Base-by-base conservation (phyloP, 2,888 invertebrate genomes). In the Holacanthella duospinosa region DNA sequence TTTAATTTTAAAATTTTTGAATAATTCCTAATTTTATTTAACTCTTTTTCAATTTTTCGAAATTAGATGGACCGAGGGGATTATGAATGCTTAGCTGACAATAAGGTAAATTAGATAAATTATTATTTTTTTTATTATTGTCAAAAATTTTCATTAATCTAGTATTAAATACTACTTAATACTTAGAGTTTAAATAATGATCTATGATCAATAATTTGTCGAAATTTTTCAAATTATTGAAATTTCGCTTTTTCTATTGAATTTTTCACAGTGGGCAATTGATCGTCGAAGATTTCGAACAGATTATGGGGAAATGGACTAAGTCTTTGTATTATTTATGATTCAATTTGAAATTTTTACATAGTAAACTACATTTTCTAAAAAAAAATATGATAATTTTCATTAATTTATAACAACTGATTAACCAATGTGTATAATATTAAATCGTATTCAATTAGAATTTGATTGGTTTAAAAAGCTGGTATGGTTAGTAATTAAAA, bases 51-150 rank as follows among this genome's bases (percentile, higher is more conserved):
- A 36, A 16, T 16, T 36, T 12, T 19, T 6, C 59, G n/a, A n/a
- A n/a, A n/a, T n/a, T n/a, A 77, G 69, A 84, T 84, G 77, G 85
- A 86, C 75, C 84, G 84, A 1, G 86, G 86, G 16, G 85, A 83
- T 73, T 86, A 86, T 75, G 85, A 85, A 75, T 86, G 86, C 72
- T 84, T 85, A 74, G 86, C 86, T 1, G 85, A 86, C 73, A 86
- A 86, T 77, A 84, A 85, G 19, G 48, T 48, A 9, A 48, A 21
- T 16, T n/a, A n/a, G n/a, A n/a, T n/a, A n/a, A n/a, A n/a, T n/a
- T n/a, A n/a, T n/a, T n/a, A n/a, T n/a, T n/a, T n/a, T n/a, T n/a
- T n/a, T n/a, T n/a, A n/a, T n/a, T n/a, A n/a, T n/a, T n/a, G n/a
- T n/a, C n/a, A n/a, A n/a, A n/a, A n/a, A n/a, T n/a, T n/a, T n/a